Base-by-base conservation (phyloP, 2,888 invertebrate genomes). In the Micoletzkya japonica region DNA sequence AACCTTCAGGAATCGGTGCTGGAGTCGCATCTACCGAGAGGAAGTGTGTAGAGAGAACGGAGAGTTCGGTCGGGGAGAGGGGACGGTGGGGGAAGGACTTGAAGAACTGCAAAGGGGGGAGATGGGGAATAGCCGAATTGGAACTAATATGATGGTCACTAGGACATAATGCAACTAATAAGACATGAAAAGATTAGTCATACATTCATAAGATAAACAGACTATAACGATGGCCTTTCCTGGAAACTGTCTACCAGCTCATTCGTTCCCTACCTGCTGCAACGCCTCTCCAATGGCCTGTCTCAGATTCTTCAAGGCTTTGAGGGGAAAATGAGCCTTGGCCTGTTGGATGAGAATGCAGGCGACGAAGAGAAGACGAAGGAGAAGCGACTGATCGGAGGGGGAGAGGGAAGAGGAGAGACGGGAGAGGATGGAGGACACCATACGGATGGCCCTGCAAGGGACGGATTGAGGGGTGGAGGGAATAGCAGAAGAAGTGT, bases 81-180 rank as follows among this genome's bases (percentile, higher is more conserved):
- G 70, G 34, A 4, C 75, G 72, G 39, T 70, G 59, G 32, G 76
- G 76, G 70, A 74, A 78, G 1, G 77, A 74, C 24, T 74, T 63
- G 70, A 78, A 76, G 20, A 78, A 66, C 78, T 77, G 68, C 60
- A 76, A 72, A 14, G 4, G 49, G 14, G 63, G 17, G 30, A 32
- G 58, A 64, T 64, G 10, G 28, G 6, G 44, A 49, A 32, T 6
- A 66, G 66, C 20, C n/a, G 24, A 34, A 39, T 30, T 10, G 7
- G 4, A 32, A 59, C 10, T 44, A 14, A 14, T 44, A 14, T 44
- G 20, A 44, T 44, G 44, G 44, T 44, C 44, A n/a, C n/a, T n/a
- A n/a, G n/a, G n/a, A n/a, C n/a, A n/a, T n/a, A n/a, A n/a, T n/a
- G n/a, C n/a, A n/a, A n/a, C n/a, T n/a, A n/a, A n/a, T n/a, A n/a